Percentiles rank a stretch among this genome's conserved stretches.
Conservation (phyloP, 2,888 invertebrate genomes). For the Rugalucina vietnamica region DNA sequence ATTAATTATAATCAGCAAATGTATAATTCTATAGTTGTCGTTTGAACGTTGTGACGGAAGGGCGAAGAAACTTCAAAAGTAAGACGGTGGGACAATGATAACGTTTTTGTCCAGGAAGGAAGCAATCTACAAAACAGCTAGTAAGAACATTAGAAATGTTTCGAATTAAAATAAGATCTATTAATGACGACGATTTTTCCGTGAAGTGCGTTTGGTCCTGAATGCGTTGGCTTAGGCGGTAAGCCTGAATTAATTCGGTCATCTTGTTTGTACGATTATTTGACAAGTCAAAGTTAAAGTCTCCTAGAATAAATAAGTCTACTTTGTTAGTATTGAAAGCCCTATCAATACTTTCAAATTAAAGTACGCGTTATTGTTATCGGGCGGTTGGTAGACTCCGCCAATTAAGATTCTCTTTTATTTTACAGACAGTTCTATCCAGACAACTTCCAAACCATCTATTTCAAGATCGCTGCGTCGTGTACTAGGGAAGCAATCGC, state of each 20-base stretch:
- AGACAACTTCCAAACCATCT: too few species aligned
- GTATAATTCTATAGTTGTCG: neutral
- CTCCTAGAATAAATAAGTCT: too few species aligned
- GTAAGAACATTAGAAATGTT: neutral
- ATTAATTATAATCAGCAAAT: neutral
- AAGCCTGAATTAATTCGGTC: neutral
- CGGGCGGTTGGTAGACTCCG: too few species aligned
- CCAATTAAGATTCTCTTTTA: too few species aligned
- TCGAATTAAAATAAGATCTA: neutral
- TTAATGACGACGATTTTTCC: neutral
- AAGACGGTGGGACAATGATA: neutral
- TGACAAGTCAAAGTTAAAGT: neutral
- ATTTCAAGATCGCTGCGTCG: too few species aligned
- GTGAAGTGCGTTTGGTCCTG: neutral
- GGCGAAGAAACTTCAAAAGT: neutral
- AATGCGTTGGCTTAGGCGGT: neutral
- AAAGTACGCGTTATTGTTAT: too few species aligned
- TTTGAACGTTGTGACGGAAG: neutral
- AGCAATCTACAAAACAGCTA: neutral
- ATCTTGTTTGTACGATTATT: neutral
- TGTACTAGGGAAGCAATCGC: too few species aligned
- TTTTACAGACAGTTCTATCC: too few species aligned
- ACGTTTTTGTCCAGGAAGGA: neutral
- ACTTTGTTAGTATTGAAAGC: too few species aligned
- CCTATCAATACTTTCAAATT: too few species aligned